Conservation (phyloP, 2,113 vertebrate species). For the Spizaetus ornatus region DNA sequence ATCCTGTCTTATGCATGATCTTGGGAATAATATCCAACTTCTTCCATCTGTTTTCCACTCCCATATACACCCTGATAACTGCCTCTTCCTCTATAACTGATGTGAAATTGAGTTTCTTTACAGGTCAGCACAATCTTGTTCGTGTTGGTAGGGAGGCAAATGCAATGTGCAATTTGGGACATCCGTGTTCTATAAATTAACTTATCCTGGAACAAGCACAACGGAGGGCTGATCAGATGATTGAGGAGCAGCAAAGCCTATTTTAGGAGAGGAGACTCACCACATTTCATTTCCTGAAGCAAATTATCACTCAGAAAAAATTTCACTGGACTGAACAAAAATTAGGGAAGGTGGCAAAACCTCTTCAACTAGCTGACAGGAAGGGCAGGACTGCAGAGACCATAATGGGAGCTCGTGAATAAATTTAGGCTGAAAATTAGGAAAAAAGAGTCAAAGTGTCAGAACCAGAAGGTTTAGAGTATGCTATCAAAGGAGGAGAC, state of each 20-base stretch:
- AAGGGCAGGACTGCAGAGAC: background rate
- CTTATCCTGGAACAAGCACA: background rate
- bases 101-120: background rate
- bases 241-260: background rate
- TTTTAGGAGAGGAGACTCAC: background rate
- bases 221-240: background rate
- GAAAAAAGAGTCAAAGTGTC: background rate
- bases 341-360: background rate
- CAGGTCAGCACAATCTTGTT: background rate
- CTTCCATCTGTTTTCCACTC: constrained; percentile 1
- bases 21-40: background rate
- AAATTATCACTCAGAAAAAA: background rate
- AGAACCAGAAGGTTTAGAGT: background rate
- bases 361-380: background rate
- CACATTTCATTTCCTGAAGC: background rate
- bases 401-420: background rate
- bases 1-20: background rate
- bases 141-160: background rate
- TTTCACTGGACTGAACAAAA: background rate
- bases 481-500: background rate
- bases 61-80: background rate
- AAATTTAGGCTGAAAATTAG: background rate
- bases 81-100: background rate
- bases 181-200: background rate
- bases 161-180: background rate